phyloP scores from a whole-genome alignment of 1,140 invertebrate genomes.

The Mizuhopecten yessoensis region DNA sequence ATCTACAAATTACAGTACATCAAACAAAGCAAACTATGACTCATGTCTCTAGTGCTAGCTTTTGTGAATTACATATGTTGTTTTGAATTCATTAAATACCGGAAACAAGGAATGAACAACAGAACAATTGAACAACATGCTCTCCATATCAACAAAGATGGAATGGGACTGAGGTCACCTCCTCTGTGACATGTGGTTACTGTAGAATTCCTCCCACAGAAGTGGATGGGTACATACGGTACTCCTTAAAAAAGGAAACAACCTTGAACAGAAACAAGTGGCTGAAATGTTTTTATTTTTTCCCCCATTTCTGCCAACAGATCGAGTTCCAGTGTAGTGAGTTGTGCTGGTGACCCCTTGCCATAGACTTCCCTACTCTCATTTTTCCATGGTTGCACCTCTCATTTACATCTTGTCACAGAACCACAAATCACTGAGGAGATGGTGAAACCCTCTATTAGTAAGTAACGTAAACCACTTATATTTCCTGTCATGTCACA shows the following conservation, averaged over 20 bases:
- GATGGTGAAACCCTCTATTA: not conserved
- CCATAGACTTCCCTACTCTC: too few species aligned
- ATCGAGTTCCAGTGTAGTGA: too few species aligned
- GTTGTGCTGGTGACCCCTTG: too few species aligned
- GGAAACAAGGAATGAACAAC: not conserved
- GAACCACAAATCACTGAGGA: not conserved
- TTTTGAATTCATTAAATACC: not conserved
- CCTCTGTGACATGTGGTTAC: not conserved
- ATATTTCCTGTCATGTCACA: not conserved
- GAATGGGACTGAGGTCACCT: not conserved
- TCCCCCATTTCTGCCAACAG: too few species aligned
- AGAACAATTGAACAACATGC: constrained; percentile 3
- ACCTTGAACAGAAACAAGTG: too few species aligned
- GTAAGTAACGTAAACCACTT: not conserved
- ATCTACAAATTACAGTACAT: not conserved
- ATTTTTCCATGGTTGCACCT: too few species aligned
- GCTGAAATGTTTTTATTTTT: too few species aligned
- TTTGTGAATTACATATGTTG: not conserved
- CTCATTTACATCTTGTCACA: not conserved
- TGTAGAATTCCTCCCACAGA: not conserved
- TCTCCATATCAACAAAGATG: not conserved
- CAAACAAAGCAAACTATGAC: not conserved
- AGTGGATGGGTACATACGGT: not conserved
- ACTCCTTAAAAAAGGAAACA: too few species aligned
- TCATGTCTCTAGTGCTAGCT: not conserved